Conservation (phyloP, 2,797 vertebrate species). For the Hippocampus kuda region DNA sequence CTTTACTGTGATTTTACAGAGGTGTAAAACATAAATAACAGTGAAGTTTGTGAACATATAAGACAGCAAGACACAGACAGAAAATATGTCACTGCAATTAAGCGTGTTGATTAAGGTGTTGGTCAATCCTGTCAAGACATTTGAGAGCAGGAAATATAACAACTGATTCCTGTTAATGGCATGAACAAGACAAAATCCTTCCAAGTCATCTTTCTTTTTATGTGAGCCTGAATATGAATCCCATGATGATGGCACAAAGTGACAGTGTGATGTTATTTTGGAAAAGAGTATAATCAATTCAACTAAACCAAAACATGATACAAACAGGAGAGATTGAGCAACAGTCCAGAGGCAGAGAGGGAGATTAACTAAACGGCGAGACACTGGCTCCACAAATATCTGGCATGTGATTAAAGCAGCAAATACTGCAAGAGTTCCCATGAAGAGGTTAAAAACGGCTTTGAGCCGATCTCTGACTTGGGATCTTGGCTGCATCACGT, state of each 20-base stretch:
- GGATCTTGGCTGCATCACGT: slow-evolving; percentile 65
- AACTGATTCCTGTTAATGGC: slow-evolving; percentile 87
- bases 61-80: slow-evolving; percentile 67
- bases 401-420: slow-evolving; percentile 60
- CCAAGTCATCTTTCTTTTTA: slow-evolving; percentile 26
- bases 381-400: slow-evolving; percentile 68
- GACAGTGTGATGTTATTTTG: slow-evolving; percentile 66
- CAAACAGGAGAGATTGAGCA: slow-evolving; percentile 73
- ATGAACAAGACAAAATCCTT: slow-evolving; percentile 71
- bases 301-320: slow-evolving; percentile 61
- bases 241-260: slow-evolving; percentile 74
- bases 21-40: slow-evolving; percentile 70
- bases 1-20: slow-evolving; percentile 75
- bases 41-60: slow-evolving; percentile 86
- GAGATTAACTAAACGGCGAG: slow-evolving; percentile 85
- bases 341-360: slow-evolving; percentile 83
- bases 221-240: slow-evolving; percentile 17
- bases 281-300: slow-evolving; percentile 75
- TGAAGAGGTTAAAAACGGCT: slow-evolving; percentile 50
- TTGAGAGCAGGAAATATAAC: slow-evolving; percentile 84
- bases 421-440: slow-evolving; percentile 57
- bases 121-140: slow-evolving; percentile 81
- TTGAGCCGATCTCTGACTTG: slow-evolving; percentile 70
- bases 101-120: slow-evolving; percentile 81
- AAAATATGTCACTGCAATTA: slow-evolving; percentile 57